Base-by-base conservation (phyloP, 2,888 invertebrate species). In the Pristionchus arcanus region DNA sequence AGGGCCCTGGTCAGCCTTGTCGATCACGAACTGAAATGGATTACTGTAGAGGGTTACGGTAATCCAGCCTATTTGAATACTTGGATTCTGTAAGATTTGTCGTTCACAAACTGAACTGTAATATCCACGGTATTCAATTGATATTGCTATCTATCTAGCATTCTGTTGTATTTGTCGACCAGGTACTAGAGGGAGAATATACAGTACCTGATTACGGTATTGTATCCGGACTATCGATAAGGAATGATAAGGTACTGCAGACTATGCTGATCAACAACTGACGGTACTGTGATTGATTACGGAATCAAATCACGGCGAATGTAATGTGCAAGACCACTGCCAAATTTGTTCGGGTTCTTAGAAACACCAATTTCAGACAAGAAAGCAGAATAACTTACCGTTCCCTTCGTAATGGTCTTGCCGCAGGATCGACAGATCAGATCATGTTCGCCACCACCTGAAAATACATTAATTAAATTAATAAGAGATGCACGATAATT, bases 361-460 rank as follows among this genome's bases (percentile, higher is more conserved):
- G n/a, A n/a, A n/a, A n/a, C n/a, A n/a, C n/a, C n/a, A n/a, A n/a
- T n/a, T n/a, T n/a, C n/a, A n/a, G n/a, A n/a, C n/a, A n/a, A n/a
- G n/a, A n/a, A n/a, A n/a, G 42, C 42, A 42, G 42, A 42, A 9
- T 42, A 42, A 42, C 81, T 53, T 13, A 81, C 81, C 49, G 81
- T 81, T n/a, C 49, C 81, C 49, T 81, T 13, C 0, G 81, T 53
- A 13, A 81, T 81, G n/a, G 53, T 81, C 53, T 28, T 42, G 11
- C 81, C 81, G 49, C 81, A 81, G 15, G 81, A 28, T 25, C 81
- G 42, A 49, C 81, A 81, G 81, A 81, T 81, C n/a, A 81, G n/a
- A n/a, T 81, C 81, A 53, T 81, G 81, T 16, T 81, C 81, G 28
- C 81, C 81, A 25, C 37, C 74, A 13, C 16, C 74, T 74, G 37